phyloP scores from a whole-genome alignment of 2,888 invertebrate species.

The Athalia rosae region DNA sequence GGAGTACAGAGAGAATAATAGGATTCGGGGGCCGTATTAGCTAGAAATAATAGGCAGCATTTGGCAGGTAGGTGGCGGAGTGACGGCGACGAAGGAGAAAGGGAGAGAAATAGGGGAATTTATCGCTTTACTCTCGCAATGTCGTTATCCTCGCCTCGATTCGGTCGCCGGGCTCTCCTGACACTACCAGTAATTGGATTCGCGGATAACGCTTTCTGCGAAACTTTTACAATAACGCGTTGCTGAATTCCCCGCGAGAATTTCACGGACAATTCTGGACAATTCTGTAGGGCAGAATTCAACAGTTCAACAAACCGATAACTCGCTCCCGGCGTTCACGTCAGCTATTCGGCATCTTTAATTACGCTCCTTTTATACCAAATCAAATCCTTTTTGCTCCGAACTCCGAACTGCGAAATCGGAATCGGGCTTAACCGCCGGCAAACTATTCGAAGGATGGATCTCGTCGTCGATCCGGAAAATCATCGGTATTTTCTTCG shows the following conservation, averaged over 20 bases:
- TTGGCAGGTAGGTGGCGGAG: conserved; percentile 20
- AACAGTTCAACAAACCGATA: not conserved
- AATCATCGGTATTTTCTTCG: not conserved
- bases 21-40: conserved; percentile 44
- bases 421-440: not conserved
- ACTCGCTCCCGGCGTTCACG: not conserved
- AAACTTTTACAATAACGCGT: conserved; percentile 48
- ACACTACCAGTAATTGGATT: conserved; percentile 48
- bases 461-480: not conserved
- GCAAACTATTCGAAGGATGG: not conserved
- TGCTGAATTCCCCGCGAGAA: conserved; percentile 23
- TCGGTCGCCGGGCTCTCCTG: conserved; percentile 40
- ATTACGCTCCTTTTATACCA: conserved; percentile 15
- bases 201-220: conserved; percentile 44
- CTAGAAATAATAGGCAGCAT: conserved; percentile 47
- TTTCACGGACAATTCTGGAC: conserved; percentile 25
- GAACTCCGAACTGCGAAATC: not conserved
- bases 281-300: conserved; percentile 16
- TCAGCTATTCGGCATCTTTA: not conserved
- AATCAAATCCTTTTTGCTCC: conserved; percentile 4
- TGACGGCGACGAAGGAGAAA: not conserved
- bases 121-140: conserved; percentile 46
- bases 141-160: conserved; percentile 48
- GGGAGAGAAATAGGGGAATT: conserved; percentile 36
- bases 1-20: conserved; percentile 44